Conservation (phyloP, 2,797 vertebrate genomes). For the Phataginus tetradactyla region DNA sequence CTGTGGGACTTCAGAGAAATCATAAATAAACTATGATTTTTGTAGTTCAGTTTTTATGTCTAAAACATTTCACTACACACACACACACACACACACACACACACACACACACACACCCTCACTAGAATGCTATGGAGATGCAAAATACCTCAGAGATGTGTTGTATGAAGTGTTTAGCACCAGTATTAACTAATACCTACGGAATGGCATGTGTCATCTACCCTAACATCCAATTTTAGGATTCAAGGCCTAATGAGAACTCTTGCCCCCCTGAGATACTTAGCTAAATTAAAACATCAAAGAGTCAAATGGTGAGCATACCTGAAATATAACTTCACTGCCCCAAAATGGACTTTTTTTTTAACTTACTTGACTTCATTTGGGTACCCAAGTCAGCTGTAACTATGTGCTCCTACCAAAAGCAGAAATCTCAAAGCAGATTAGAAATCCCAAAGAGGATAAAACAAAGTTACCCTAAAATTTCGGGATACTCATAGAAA, state of each 20-base stretch:
- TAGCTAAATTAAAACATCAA: conserved; percentile 37
- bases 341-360: not conserved
- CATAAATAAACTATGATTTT: not conserved
- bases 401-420: not conserved
- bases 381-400: not conserved
- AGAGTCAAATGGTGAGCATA: not conserved
- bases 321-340: not conserved
- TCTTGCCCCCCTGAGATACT: not conserved
- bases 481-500: not conserved
- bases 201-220: not conserved
- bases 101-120: not conserved
- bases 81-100: too few relatives aligned
- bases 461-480: not conserved
- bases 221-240: not conserved
- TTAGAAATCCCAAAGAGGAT: not conserved
- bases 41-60: not conserved
- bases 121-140: not conserved
- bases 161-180: not conserved
- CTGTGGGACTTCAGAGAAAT: not conserved
- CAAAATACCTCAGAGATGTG: not conserved
- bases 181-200: not conserved
- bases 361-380: not conserved
- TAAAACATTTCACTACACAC: not conserved
- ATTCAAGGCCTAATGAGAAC: not conserved
- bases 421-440: not conserved